phyloP scores from a whole-genome alignment of 2,888 invertebrate genomes.

The Troilus luridus region DNA sequence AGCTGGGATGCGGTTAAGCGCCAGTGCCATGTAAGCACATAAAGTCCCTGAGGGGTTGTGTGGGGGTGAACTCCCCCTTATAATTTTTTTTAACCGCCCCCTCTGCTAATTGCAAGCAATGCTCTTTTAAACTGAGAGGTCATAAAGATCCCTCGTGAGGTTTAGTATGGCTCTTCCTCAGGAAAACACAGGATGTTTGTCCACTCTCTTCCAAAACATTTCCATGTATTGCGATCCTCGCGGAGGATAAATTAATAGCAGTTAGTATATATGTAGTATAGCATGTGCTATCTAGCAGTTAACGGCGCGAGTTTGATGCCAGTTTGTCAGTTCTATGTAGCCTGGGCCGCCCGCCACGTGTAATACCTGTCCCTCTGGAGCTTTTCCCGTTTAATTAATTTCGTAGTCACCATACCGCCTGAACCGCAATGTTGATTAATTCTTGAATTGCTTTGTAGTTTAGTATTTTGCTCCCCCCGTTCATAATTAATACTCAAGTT shows the following conservation, averaged over 20 bases:
- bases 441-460: constrained; percentile 1
- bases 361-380: constrained; percentile 6
- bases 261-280: too few relatives aligned
- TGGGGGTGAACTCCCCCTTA: background rate
- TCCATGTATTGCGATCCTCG: background rate
- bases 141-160: background rate
- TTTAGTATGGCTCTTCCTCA: background rate
- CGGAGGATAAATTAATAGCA: too few relatives aligned
- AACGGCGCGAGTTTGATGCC: background rate
- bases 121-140: background rate
- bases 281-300: background rate
- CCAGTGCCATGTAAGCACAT: constrained; percentile 9
- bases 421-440: background rate
- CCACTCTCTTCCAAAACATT: background rate
- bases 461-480: background rate
- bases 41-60: background rate
- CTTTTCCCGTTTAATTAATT: background rate
- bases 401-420: background rate
- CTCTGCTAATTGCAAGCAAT: background rate
- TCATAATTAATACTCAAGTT: background rate
- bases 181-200: background rate
- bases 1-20: background rate
- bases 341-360: background rate
- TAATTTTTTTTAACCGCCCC: constrained; percentile 19
- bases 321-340: background rate